Base-by-base conservation (phyloP, 1,140 invertebrate genomes). In the Megathymus violae region DNA sequence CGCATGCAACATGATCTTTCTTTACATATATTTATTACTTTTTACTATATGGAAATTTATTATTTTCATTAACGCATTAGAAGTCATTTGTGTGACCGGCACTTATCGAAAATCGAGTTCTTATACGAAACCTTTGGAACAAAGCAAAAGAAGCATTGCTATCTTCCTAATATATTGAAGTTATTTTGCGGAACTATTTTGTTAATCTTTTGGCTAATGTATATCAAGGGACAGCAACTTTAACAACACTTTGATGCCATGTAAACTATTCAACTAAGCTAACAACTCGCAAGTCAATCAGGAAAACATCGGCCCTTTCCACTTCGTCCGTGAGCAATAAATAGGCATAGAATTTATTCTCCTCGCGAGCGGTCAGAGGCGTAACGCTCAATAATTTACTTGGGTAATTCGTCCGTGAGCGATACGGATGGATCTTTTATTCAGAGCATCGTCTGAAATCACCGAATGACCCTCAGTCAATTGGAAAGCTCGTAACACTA, bases 311-410 rank as follows among this genome's bases (percentile, higher is more conserved):
- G 44, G 6, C 44, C 46, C 46, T 15, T 19, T 15, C 46, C 25
- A 48, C 46, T 51, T 51, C 19, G 48, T 38, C 48, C 27, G 31
- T 36, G 47, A 51, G 48, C 48, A 51, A 38, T 51, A 67, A 63
- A 64, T 64, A 74, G 41, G 64, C 66, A 62, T 60, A 48, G 58
- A 61, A 74, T 71, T 74, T 74, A 69, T 74, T 52, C 54, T 15
- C 38, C 58, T 43, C 34, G 22, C 66, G 56, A 40, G 25, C 52
- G 67, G 61, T 62, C 69, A 64, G 64, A 68, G 64, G 62, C 54
- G 34, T 36, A 36, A 44, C 58, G 62, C 63, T 76, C 70, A 72
- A 76, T 76, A 76, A 76, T 76, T 76, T 73, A 76, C 62, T 54
- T 59, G 51, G 62, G 68, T 76, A 73, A 76, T 76, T 76, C 67